Percentiles rank a stretch among this genome's conserved stretches.
phyloP scores from a whole-genome alignment of 2,113 vertebrate species.

The Osmerus mordax region DNA sequence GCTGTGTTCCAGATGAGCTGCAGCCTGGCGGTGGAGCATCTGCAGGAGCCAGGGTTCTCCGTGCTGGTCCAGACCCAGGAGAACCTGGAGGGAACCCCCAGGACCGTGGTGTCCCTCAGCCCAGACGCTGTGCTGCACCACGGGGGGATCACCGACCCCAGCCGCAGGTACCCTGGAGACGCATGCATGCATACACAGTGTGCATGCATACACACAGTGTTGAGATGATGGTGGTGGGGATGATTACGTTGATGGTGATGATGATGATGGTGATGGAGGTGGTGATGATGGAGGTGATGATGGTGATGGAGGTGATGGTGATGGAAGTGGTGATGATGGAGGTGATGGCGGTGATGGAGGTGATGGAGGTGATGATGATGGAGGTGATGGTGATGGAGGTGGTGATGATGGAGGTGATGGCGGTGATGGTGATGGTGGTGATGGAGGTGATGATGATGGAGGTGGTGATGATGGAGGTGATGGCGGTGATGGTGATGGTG shows the following conservation, averaged over 20 bases:
- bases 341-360: background rate
- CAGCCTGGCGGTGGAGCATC: conserved; percentile 77
- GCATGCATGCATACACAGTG: background rate
- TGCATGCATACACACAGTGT: background rate
- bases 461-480: background rate
- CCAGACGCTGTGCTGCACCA: conserved; percentile 82
- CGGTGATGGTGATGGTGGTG: background rate
- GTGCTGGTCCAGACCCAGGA: conserved; percentile 84
- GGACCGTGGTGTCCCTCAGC: conserved; percentile 82
- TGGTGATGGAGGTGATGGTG: background rate
- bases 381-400: background rate
- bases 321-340: background rate
- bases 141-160: conserved; percentile 79
- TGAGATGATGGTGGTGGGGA: background rate
- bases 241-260: background rate
- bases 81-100: conserved; percentile 58
- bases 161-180: conserved; percentile 58
- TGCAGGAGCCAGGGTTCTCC: conserved; percentile 83
- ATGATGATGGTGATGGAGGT: background rate
- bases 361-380: background rate
- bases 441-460: background rate
- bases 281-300: background rate
- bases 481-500: background rate
- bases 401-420: background rate
- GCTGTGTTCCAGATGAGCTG: conserved; percentile 95